phyloP scores from a whole-genome alignment of 2,888 invertebrate species.

The Candidula unifasciata region DNA sequence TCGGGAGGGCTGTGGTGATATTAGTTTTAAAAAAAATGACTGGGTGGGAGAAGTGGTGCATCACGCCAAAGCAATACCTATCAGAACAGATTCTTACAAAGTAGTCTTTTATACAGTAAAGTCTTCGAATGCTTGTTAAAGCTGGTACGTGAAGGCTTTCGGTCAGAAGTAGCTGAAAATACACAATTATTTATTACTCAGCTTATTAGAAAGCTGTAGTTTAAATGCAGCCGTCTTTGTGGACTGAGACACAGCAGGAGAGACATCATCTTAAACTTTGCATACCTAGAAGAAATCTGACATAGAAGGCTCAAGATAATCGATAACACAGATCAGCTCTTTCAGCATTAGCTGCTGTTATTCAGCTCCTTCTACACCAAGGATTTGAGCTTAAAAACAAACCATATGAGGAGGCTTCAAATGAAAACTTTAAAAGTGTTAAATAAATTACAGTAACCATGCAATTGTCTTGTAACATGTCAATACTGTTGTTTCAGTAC shows the following conservation, averaged over 20 bases:
- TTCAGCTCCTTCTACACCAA: no score
- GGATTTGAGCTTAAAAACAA: no score
- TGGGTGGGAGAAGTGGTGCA: constrained; percentile 11
- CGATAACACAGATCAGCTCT: no score
- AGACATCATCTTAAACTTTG: neutral
- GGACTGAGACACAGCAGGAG: neutral
- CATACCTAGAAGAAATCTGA: no score
- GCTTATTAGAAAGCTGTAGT: neutral
- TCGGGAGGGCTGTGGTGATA: neutral
- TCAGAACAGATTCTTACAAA: constrained; percentile 40
- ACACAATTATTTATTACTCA: neutral
- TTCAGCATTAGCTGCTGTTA: no score
- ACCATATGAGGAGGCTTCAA: no score
- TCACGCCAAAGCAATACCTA: constrained; percentile 21
- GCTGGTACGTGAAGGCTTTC: constrained; percentile 23
- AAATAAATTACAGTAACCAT: no score
- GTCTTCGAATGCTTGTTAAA: constrained; percentile 50
- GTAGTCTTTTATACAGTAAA: constrained; percentile 47
- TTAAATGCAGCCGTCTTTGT: neutral
- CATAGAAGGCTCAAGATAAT: no score
- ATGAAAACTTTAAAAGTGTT: no score
- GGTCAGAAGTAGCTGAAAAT: constrained; percentile 36
- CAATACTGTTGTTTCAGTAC: no score
- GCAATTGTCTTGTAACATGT: no score
- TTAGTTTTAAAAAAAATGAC: constrained; percentile 14